Percentiles rank a stretch among this genome's conserved stretches.
These are phyloP conservation scores for Augochlorella aurata DNA, from an alignment of 2,888 invertebrate genomes.

Conservation along the genomic window DNA sequence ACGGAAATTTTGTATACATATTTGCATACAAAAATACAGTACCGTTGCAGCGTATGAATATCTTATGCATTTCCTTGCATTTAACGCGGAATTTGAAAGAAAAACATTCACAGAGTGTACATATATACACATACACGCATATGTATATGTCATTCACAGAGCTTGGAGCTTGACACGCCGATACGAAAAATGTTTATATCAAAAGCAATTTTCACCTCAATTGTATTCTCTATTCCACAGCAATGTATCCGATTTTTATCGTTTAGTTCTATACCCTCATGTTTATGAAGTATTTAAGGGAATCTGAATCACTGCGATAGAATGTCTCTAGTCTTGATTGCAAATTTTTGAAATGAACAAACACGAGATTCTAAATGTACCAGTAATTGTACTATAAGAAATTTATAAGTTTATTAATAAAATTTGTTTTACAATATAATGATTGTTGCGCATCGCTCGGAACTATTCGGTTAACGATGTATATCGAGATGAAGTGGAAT, in stretches of 20 bases:
- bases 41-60: conserved; percentile 7
- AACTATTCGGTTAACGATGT: conserved; percentile 15
- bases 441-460: conserved; percentile 12
- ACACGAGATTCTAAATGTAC: conserved; percentile 36
- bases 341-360: conserved; percentile 31
- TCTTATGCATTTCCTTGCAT: conserved; percentile 55
- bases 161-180: neutral
- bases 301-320: conserved; percentile 20
- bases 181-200: conserved; percentile 24
- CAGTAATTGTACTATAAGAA: conserved; percentile 32
- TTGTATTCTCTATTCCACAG: conserved; percentile 28
- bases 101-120: neutral
- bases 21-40: neutral
- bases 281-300: conserved; percentile 29
- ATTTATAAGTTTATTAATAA: conserved; percentile 34
- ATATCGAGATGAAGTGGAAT: conserved; percentile 8
- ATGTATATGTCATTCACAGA: conserved; percentile 3
- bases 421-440: conserved; percentile 32
- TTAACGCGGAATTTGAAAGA: conserved; percentile 28
- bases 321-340: conserved; percentile 53
- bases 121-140: neutral
- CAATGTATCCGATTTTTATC: conserved; percentile 1
- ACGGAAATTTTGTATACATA: conserved; percentile 18
- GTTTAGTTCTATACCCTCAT: conserved; percentile 9
- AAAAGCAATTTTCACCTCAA: conserved; percentile 26